Evolutionary conservation across 1,140 invertebrate species (phyloP).

Genomic region (Mizuhopecten yessoensis): DNA sequence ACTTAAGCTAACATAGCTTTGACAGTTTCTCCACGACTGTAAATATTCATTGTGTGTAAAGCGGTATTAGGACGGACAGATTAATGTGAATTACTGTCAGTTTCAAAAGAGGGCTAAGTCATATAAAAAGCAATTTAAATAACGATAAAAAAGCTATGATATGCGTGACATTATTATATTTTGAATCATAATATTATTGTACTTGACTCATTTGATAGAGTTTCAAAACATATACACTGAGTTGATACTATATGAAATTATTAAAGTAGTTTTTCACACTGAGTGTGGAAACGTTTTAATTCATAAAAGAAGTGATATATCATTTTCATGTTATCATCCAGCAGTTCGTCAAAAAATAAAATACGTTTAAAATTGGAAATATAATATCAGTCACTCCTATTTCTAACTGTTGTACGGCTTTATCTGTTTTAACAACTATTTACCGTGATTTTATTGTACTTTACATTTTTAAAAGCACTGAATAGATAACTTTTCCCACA

Average conservation of each 20-base stretch:
- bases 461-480: no score
- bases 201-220: background rate
- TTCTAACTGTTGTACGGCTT: no score
- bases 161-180: background rate
- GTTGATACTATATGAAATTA: background rate
- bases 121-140: background rate
- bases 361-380: no score
- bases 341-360: no score
- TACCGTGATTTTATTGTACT: no score
- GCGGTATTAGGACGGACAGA: conserved; percentile 6
- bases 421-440: no score
- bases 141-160: background rate
- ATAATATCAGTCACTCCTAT: no score
- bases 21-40: background rate
- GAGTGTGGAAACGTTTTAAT: background rate
- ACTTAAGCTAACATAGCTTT: background rate
- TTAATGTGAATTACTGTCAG: conserved; percentile 24
- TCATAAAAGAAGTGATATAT: background rate
- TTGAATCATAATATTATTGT: background rate
- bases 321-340: background rate
- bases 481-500: no score
- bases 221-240: background rate
- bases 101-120: background rate
- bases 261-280: no score
- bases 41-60: background rate